Evolutionary conservation across 2,888 invertebrate genomes (phyloP).

Genomic region (Cetonia aurata): DNA sequence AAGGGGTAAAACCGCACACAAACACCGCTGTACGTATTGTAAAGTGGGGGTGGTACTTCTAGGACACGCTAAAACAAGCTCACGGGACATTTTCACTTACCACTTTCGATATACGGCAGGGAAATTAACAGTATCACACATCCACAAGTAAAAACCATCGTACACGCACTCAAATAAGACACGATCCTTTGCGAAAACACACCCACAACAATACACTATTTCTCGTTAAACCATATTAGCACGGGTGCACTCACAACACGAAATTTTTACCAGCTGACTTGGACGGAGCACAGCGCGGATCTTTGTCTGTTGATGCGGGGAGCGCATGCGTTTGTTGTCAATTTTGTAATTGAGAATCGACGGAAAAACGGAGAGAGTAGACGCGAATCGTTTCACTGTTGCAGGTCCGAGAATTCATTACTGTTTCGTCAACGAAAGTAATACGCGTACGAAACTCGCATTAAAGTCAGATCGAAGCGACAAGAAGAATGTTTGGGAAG

Average conservation of each 20-base stretch:
- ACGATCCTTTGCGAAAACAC: slow-evolving; percentile 52
- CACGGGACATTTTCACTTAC: slow-evolving; percentile 66
- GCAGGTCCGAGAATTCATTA: slow-evolving; percentile 21
- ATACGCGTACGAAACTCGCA: slow-evolving; percentile 33
- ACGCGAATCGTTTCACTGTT: slow-evolving; percentile 1
- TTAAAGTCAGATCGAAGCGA: slow-evolving; percentile 25
- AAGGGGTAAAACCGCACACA: slow-evolving; percentile 43
- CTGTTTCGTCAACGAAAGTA: slow-evolving; percentile 18
- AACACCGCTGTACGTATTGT: slow-evolving; percentile 18
- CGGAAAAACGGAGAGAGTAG: slow-evolving; percentile 5
- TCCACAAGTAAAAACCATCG: slow-evolving; percentile 76
- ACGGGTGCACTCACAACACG: no score
- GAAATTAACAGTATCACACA: slow-evolving; percentile 78
- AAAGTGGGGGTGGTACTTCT: slow-evolving; percentile 42
- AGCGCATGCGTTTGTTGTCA: slow-evolving; percentile 71
- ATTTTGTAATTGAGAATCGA: slow-evolving; percentile 44
- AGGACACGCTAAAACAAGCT: slow-evolving; percentile 15
- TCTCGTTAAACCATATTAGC: slow-evolving; percentile 67
- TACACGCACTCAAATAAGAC: slow-evolving; percentile 60
- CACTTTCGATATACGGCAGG: slow-evolving; percentile 79
- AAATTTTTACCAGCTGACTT: slow-evolving; percentile 70
- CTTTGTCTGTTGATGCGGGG: slow-evolving; percentile 71
- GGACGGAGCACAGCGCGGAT: slow-evolving; percentile 67
- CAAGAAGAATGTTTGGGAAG: neutral
- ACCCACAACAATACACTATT: slow-evolving; percentile 49